These are phyloP conservation scores for Ceratosolen fusciceps DNA, from an alignment of 1,140 invertebrate genomes.

Conservation along the genomic window DNA sequence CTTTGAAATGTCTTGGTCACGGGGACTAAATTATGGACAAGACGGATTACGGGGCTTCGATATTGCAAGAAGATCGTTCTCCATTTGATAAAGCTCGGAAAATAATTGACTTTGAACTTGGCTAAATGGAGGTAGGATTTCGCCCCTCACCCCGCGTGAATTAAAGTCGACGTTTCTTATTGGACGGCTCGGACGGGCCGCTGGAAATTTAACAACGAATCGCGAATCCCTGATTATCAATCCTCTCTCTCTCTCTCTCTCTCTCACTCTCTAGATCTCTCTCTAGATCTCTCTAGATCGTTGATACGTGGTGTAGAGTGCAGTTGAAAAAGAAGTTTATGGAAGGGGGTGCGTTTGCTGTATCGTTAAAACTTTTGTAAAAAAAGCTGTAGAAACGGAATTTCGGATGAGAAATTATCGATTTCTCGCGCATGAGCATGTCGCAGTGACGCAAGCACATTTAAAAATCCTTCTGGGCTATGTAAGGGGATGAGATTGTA, in stretches of 20 bases:
- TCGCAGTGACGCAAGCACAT: neutral
- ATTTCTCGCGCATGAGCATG: neutral
- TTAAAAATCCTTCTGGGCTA: neutral
- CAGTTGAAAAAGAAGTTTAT: no score
- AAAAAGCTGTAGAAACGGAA: no score
- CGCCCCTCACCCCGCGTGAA: neutral
- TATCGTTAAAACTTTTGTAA: no score
- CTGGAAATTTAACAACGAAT: neutral
- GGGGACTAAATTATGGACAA: neutral
- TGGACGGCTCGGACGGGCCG: neutral
- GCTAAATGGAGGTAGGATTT: neutral
- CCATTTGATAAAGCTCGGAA: neutral
- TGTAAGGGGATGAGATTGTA: neutral
- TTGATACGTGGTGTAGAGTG: no score
- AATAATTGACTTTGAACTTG: neutral
- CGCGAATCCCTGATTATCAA: no score
- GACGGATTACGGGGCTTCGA: neutral
- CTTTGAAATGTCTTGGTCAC: neutral
- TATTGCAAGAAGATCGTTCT: neutral
- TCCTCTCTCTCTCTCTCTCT: no score
- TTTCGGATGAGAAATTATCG: neutral
- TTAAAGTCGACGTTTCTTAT: neutral
- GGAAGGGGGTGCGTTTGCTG: no score
- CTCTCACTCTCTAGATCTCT: no score
- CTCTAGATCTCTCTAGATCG: no score